Evolutionary conservation across 2,888 invertebrate genomes (phyloP), one percentile per base, ranked within the genome.

Genomic region (Amiota communis): DNA sequence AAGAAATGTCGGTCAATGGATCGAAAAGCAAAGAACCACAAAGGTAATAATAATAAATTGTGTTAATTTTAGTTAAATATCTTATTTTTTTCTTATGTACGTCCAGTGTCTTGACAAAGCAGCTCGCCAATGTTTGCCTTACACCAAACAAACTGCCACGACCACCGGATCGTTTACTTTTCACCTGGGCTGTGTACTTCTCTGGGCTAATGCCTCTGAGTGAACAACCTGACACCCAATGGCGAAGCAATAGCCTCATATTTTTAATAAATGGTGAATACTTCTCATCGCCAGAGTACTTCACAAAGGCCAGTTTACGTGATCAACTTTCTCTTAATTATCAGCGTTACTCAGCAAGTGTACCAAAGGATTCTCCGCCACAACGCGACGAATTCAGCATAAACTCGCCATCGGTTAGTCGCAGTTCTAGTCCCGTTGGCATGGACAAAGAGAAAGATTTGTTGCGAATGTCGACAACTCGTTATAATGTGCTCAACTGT

Each of bases 221-320:
- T 15, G 71, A 81, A 71, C 49, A 82, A 79, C 71, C 73, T 0
- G 83, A 84, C 36, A 74, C 81, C 0, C 87, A 87, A 73, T 87
- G 86, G 70, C 79, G 81, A 12, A 72, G 75, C 3, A 90, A 90
- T 88, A 92, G 94, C 79, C 90, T 96, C 80, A 93, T 98, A 81
- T 96, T 98, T 89, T 94, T 95, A 90, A 93, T 97, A 92, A 95
- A 95, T 77, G 96, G 96, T 53, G 97, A 97, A 4, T 95, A 93
- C 85, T 98, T 97, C 87, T 94, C 95, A 56, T 92, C 93, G 0
- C 83, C 92, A 59, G 91, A 92, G 75, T 79, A 85, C 68, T 83
- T 89, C 48, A 86, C 81, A 20, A 81, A 80, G 9, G 84, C 87
- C 48, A 81, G 85, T 0, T 71, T 88, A 67, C 79, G 85, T 6